Base-by-base conservation (phyloP, 2,888 invertebrate genomes). In the Campoplex capitator region DNA sequence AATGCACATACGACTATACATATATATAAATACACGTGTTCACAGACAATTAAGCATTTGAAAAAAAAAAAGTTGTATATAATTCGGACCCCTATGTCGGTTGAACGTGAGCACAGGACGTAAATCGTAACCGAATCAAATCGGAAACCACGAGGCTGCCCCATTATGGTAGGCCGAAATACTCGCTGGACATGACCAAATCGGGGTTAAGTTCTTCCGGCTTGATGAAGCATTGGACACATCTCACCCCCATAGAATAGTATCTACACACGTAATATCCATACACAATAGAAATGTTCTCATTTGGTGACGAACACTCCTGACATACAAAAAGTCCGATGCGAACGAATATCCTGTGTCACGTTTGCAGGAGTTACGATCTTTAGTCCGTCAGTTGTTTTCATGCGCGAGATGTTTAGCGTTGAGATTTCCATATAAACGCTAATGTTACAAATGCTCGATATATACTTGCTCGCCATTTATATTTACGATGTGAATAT, bases 171-270 rank as follows among this genome's bases (percentile, higher is more conserved):
- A 89, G 89, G 90, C 67, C 76, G 58, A 74, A 38, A 74, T 54
- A 32, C 68, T 4, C 23, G 90, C 89, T 88, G 90, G 89, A 89
- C 91, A 81, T 75, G 89, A 89, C 35, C 90, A 83, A 92, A 93
- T 93, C 92, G 93, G 91, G 93, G 93, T 93, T 93, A 94, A 94
- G 91, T 91, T 92, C 91, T 94, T 94, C 94, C 94, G 92, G 92
- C 89, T 90, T 85, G 86, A 88, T 73, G 85, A 67, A 83, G 85
- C 79, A 87, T 82, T 83, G 58, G 45, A 82, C 74, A 79, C 67
- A 80, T 84, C 76, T 78, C 78, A 79, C 68, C 74, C 70, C 71
- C 67, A 77, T 76, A 65, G 56, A 28, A 65, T 35, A 28, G 23
- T 23, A 23, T 23, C 18, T n/a, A 54, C 56, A 76, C 67, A 45